phyloP scores from a whole-genome alignment of 2,797 vertebrate genomes.

The Amphiprion clarkii region DNA sequence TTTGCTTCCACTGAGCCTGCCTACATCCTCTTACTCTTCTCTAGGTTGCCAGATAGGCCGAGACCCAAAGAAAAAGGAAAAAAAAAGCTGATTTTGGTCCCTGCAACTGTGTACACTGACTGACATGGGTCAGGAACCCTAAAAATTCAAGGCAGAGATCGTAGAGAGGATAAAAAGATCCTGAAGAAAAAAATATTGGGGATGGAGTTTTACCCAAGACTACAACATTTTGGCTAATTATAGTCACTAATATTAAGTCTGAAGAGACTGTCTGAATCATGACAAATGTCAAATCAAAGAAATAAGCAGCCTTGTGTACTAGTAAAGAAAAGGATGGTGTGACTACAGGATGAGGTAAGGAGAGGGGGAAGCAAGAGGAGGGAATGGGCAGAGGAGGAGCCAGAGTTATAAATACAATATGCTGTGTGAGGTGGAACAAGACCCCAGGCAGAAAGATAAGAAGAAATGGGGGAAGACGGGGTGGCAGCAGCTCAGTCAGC shows the following conservation, averaged over 20 bases:
- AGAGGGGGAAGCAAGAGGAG: conserved; percentile 18
- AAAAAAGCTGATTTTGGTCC: conserved; percentile 10
- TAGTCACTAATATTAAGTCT: conserved; percentile 21
- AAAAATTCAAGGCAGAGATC: conserved; percentile 2
- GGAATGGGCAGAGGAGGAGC: conserved; percentile 36
- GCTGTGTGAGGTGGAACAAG: conserved; percentile 84
- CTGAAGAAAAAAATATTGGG: neutral
- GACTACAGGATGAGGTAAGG: conserved; percentile 48
- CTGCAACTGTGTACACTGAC: neutral
- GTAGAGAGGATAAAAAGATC: conserved; percentile 8
- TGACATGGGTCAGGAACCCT: neutral
- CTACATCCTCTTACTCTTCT: conserved; percentile 34
- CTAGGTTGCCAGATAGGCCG: neutral
- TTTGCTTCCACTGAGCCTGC: conserved; percentile 24
- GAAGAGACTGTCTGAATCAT: conserved; percentile 14
- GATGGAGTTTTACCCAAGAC: conserved; percentile 1
- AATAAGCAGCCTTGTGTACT: conserved; percentile 10
- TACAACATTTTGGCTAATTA: conserved; percentile 35
- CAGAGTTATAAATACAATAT: conserved; percentile 86
- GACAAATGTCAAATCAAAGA: conserved; percentile 49
- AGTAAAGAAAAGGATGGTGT: conserved; percentile 46
- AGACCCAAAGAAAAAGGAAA: conserved; percentile 4
- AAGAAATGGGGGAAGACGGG: conserved; percentile 52
- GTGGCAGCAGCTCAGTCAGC: conserved; percentile 29
- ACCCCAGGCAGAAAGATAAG: conserved; percentile 76